Base-by-base conservation (phyloP, 2,888 invertebrate genomes). In the Notodonta dromedarius region DNA sequence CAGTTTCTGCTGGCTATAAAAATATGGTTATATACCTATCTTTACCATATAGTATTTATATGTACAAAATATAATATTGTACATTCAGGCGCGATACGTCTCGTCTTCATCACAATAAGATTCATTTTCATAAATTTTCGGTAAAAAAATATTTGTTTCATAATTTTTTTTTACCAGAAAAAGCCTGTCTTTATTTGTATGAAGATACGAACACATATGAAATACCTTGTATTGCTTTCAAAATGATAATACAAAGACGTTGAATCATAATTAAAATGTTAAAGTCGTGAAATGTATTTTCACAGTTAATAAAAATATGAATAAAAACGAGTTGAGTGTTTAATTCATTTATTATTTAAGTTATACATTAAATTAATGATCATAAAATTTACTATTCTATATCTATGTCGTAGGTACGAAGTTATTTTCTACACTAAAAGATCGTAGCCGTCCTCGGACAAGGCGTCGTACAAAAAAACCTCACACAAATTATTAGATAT, bases 291-390 rank as follows among this genome's bases (percentile, higher is more conserved):
- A 83, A 77, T 83, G 76, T 73, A 77, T 83, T 86, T 89, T 87
- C 88, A 87, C 89, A 82, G 84, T 87, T 81, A 90, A 87, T 88
- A 90, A 91, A 90, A 87, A 86, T 86, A 85, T 85, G 79, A 83
- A 86, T 85, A 84, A 65, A 79, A 76, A 76, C 61, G 65, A 46
- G n/a, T 46, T 46, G 2, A 5, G 46, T 46, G 13, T n/a, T n/a
- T 5, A 0, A n/a, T 46, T 46, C n/a, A n/a, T 46, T 46, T 46
- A 46, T 46, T 46, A 46, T 8, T 4, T 42, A 42, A 8, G 44
- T 13, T 13, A 4, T 46, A n/a, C 46, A 24, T 24, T 24, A 24
- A 24, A 24, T 24, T 1, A 24, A 2, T 24, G 24, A 24, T 24
- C 24, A 24, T 2, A 24, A 24, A 24, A 2, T 24, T 24, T 24